Evolutionary conservation across 2,797 vertebrate species (phyloP), one percentile per base, ranked within the genome.

Genomic region (Microchirus variegatus): DNA sequence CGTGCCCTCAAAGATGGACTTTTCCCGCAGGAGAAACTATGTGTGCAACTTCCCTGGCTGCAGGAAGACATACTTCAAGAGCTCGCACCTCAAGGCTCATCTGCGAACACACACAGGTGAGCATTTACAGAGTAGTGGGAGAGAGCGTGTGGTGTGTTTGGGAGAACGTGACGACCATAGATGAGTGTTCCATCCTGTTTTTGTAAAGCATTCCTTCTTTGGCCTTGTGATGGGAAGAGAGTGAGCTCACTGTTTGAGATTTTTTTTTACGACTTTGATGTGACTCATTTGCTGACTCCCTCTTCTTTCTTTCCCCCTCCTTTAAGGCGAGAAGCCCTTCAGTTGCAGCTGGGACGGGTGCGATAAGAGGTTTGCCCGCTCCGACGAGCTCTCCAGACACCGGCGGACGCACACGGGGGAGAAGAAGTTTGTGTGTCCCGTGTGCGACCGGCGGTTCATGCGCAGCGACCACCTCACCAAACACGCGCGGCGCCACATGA

Each of bases 61-160:
- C 89, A 94, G 94, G 78, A 99, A 99, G 90, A 99, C 98, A 0
- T 99, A 99, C 78, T 99, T 99, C 86, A 99, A 99, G 88, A 99
- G 98, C 60, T 99, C 98, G 1, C 98, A 99, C 80, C 97, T 99
- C 70, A 99, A 98, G 88, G 98, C 97, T 53, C 98, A 99, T 71
- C 95, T 99, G n/a, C 94, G 98, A 71, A 99, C 97, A 36, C 98
- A 99, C 91, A 99, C 98, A 77, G 98, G 98, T 98, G 86, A 51
- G 94, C 10, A 19, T 54, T 63, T 14, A 35, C 41, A 44, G 47
- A 1, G 36, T 11, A 16, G 9, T 3, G 15, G 0, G 16, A 47
- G 16, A 35, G 22, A 47, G 16, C 22, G 22, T 53, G 44, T 37
- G 4, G 14, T 56, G 40, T 55, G 43, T 16, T 36, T 58, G 15